These are phyloP conservation scores for Lates japonicus DNA, from an alignment of 2,797 vertebrate genomes.

Conservation along the genomic window DNA sequence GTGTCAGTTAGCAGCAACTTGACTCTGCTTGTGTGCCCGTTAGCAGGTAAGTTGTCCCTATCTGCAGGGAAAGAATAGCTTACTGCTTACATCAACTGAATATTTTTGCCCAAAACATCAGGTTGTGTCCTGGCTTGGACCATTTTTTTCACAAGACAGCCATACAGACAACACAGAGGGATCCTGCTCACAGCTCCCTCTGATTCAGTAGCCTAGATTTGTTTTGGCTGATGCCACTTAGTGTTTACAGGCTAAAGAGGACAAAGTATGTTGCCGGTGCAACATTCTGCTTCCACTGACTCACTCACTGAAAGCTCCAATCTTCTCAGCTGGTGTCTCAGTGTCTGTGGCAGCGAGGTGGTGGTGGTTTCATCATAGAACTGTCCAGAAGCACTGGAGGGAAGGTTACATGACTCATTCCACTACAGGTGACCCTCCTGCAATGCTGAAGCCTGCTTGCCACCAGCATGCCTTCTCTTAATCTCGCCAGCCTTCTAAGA, in stretches of 20 bases:
- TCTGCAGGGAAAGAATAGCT: background rate
- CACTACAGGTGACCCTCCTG: background rate
- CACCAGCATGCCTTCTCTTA: background rate
- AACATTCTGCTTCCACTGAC: slow-evolving; percentile 21
- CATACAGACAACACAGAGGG: background rate
- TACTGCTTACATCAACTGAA: background rate
- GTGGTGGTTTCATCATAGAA: slow-evolving; percentile 10
- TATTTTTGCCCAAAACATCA: slow-evolving; percentile 6
- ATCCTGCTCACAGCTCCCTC: slow-evolving; percentile 16
- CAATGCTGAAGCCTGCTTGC: slow-evolving; percentile 1
- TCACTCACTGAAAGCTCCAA: slow-evolving; percentile 17
- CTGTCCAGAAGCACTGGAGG: background rate
- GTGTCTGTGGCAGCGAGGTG: background rate
- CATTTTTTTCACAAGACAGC: background rate
- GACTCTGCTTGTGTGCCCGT: background rate
- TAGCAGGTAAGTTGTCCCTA: background rate
- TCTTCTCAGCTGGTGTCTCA: slow-evolving; percentile 37
- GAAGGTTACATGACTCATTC: slow-evolving; percentile 17
- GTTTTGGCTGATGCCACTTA: slow-evolving; percentile 28
- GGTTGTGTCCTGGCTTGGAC: slow-evolving; percentile 7
- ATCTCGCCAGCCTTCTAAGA: slow-evolving; percentile 10
- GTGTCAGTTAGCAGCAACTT: background rate
- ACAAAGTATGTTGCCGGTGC: slow-evolving; percentile 17
- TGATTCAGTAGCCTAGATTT: slow-evolving; percentile 26
- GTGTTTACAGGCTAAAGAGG: slow-evolving; percentile 16